These are phyloP conservation scores for Atractosteus spatula DNA, from an alignment of 2,113 vertebrate genomes.

Conservation along the genomic window DNA sequence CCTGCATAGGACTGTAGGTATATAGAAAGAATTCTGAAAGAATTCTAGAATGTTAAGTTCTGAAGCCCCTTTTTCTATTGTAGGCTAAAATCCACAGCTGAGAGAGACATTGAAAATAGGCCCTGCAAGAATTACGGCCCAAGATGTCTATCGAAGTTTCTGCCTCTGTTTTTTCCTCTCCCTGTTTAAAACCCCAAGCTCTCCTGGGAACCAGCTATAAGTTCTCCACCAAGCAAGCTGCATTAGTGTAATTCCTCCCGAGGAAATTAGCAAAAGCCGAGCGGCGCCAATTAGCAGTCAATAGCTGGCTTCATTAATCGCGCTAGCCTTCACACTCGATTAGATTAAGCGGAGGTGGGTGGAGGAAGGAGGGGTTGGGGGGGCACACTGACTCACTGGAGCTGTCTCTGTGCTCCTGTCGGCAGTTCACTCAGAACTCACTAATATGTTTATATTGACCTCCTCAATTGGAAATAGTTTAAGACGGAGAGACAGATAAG, in stretches of 20 bases:
- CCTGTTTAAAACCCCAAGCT: slow-evolving; percentile 60
- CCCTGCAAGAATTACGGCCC: slow-evolving; percentile 25
- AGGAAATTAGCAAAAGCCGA: slow-evolving; percentile 95
- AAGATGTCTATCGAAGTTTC: slow-evolving; percentile 67
- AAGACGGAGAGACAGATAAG: slow-evolving; percentile 31
- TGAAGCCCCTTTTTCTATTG: too few species aligned
- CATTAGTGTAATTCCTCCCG: slow-evolving; percentile 78
- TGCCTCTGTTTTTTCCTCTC: slow-evolving; percentile 46
- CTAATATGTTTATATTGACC: slow-evolving; percentile 70
- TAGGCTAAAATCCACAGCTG: too few species aligned
- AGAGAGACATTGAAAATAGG: too few species aligned
- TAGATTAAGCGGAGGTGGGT: slow-evolving; percentile 76
- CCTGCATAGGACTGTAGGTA: too few species aligned
- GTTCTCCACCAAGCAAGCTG: slow-evolving; percentile 76
- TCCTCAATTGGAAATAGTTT: slow-evolving; percentile 41
- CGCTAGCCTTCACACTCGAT: slow-evolving; percentile 96
- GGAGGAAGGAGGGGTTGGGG: slow-evolving; percentile 42
- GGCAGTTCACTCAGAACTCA: slow-evolving; percentile 56
- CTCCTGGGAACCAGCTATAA: slow-evolving; percentile 68
- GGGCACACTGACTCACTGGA: slow-evolving; percentile 63
- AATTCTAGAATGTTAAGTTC: too few species aligned
- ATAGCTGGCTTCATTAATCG: slow-evolving; percentile 91
- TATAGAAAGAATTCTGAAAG: too few species aligned
- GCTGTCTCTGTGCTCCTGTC: slow-evolving; percentile 65
- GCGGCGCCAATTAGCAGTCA: slow-evolving; percentile 99